Percentiles rank a stretch among this genome's conserved stretches.
phyloP scores from a whole-genome alignment of 2,113 vertebrate genomes.

The Hyla sarda region DNA sequence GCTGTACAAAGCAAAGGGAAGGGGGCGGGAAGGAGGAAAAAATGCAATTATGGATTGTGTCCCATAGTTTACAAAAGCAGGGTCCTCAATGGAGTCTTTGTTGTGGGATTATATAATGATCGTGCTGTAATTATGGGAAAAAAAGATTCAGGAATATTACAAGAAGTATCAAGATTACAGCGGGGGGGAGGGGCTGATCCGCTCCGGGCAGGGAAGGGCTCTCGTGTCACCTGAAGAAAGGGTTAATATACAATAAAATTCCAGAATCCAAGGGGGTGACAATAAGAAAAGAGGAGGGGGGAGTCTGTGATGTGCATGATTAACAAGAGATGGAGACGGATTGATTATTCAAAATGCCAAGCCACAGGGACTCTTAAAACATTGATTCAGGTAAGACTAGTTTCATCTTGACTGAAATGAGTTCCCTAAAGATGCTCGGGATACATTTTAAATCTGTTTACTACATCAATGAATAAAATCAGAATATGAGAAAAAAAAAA shows the following conservation, averaged over 20 bases:
- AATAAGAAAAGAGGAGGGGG: slow-evolving; percentile 71
- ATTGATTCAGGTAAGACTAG: slow-evolving; percentile 85
- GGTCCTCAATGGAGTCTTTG: slow-evolving; percentile 97
- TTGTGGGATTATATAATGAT: slow-evolving; percentile 99
- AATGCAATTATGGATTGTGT: slow-evolving; percentile 95
- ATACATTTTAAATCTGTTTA: slow-evolving; percentile 75
- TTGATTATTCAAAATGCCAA: slow-evolving; percentile 91
- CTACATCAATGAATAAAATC: slow-evolving; percentile 61
- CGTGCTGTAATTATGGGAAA: slow-evolving; percentile 95
- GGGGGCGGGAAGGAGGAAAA: slow-evolving; percentile 57
- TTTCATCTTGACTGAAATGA: slow-evolving; percentile 79
- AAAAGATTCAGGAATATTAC: slow-evolving; percentile 90
- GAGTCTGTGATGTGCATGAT: slow-evolving; percentile 76
- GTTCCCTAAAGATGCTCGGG: slow-evolving; percentile 73
- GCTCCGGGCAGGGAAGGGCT: slow-evolving; percentile 72
- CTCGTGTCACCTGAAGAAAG: slow-evolving; percentile 78
- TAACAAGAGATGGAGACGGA: slow-evolving; percentile 84
- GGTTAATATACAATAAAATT: slow-evolving; percentile 73
- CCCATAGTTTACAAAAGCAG: slow-evolving; percentile 95
- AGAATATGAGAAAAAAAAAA: slow-evolving; percentile 4
- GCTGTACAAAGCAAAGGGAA: slow-evolving; percentile 76
- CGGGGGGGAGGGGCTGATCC: slow-evolving; percentile 79
- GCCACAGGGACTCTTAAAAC: slow-evolving; percentile 84
- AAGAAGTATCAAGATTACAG: slow-evolving; percentile 87
- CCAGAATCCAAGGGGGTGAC: slow-evolving; percentile 80